phyloP scores from a whole-genome alignment of 2,113 vertebrate genomes.

The Ranitomeya imitator region DNA sequence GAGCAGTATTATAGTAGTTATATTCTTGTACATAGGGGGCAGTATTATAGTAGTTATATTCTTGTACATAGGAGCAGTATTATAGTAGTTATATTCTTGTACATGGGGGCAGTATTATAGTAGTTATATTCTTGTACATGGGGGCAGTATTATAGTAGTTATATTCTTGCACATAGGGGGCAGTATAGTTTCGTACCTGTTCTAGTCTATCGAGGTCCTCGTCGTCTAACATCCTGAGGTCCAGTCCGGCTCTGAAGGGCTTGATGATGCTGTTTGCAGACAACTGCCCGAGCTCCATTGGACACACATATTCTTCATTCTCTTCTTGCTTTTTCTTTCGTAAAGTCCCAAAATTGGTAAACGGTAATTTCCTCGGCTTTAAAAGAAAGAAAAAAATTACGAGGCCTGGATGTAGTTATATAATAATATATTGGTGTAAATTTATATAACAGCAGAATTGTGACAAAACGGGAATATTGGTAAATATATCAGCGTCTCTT shows the following conservation, averaged over 20 bases:
- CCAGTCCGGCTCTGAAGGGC: conserved; percentile 78
- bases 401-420: no score
- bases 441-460: background rate
- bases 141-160: background rate
- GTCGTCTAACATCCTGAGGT: conserved; percentile 85
- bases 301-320: conserved; percentile 92
- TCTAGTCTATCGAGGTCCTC: conserved; percentile 93
- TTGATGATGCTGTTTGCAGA: conserved; percentile 84
- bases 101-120: background rate
- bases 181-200: conserved; percentile 73
- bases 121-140: background rate
- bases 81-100: no score
- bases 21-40: no score
- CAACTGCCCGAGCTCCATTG: conserved; percentile 91
- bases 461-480: background rate
- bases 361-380: conserved; percentile 90
- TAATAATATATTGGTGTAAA: no score
- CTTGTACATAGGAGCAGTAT: no score
- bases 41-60: no score
- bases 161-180: background rate
- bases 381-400: conserved; percentile 42
- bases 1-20: no score
- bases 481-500: background rate
- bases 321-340: conserved; percentile 94
- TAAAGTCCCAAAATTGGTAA: conserved; percentile 89